phyloP scores from a whole-genome alignment of 2,113 vertebrate species.

The Tragelaphus strepsiceros region DNA sequence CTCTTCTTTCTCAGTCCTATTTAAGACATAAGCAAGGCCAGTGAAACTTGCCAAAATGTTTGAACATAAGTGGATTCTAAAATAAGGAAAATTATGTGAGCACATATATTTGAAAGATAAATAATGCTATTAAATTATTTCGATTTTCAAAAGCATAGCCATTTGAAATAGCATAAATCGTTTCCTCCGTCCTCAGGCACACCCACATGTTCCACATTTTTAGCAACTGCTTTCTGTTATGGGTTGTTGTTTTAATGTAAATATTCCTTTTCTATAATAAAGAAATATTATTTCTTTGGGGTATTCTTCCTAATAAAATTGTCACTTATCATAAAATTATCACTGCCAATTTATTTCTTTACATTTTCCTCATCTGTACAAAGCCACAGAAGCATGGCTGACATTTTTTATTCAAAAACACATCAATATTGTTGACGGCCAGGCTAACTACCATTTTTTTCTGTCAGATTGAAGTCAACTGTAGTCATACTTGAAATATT shows the following conservation, averaged over 20 bases:
- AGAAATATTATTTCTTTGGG: slow-evolving; percentile 10
- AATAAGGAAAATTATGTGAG: background rate
- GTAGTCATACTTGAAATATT: slow-evolving; percentile 52
- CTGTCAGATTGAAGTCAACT: slow-evolving; percentile 66
- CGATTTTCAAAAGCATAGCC: background rate
- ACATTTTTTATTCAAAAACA: slow-evolving; percentile 67
- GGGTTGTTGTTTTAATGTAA: background rate
- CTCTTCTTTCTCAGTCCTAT: background rate
- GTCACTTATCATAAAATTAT: slow-evolving; percentile 32
- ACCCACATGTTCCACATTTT: background rate
- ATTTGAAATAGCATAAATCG: background rate
- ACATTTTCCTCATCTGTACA: slow-evolving; percentile 48
- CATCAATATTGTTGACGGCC: slow-evolving; percentile 33
- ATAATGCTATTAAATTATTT: background rate
- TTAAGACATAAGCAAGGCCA: background rate
- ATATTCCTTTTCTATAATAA: background rate
- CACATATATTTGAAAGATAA: background rate
- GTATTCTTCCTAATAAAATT: slow-evolving; percentile 7
- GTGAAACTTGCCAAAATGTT: background rate
- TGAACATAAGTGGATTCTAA: background rate
- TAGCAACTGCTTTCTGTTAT: background rate
- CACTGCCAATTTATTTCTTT: slow-evolving; percentile 48
- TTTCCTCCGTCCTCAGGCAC: background rate
- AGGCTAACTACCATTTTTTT: background rate
- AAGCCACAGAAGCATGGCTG: background rate